phyloP scores from a whole-genome alignment of 1,140 invertebrate species.

The Drosophila ogumai region DNA sequence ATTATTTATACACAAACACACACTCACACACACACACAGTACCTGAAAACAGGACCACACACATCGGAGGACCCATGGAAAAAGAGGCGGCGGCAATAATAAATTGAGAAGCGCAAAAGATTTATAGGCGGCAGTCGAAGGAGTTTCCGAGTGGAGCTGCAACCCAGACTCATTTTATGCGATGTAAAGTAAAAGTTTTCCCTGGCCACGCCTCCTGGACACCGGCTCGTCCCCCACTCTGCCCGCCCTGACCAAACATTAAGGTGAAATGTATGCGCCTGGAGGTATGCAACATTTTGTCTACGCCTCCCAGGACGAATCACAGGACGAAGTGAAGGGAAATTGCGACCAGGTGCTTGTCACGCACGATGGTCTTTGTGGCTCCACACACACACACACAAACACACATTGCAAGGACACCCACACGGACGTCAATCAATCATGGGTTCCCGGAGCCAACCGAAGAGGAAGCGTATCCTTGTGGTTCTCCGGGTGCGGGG shows the following conservation, averaged over 20 bases:
- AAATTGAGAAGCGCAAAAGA: slow-evolving; percentile 36
- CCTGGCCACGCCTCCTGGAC: slow-evolving; percentile 11
- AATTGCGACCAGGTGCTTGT: slow-evolving; percentile 35
- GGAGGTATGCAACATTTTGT: slow-evolving; percentile 57
- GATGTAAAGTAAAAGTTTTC: slow-evolving; percentile 40
- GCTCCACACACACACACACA: slow-evolving; percentile 16
- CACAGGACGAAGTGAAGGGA: slow-evolving; percentile 16
- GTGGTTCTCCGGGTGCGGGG: slow-evolving; percentile 4
- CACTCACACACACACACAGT: slow-evolving; percentile 1
- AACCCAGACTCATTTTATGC: slow-evolving; percentile 31
- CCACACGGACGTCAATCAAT: slow-evolving; percentile 66
- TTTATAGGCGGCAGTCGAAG: slow-evolving; percentile 37
- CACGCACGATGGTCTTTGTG: slow-evolving; percentile 51
- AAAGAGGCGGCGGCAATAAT: slow-evolving; percentile 18
- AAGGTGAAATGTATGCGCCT: slow-evolving; percentile 61
- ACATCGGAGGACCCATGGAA: slow-evolving; percentile 1
- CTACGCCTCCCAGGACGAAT: slow-evolving; percentile 17
- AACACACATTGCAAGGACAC: slow-evolving; percentile 1
- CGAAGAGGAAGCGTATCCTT: slow-evolving; percentile 7
- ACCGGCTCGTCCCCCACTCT: background rate
- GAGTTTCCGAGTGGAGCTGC: slow-evolving; percentile 40
- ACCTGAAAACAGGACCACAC: background rate
- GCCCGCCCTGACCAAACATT: slow-evolving; percentile 32
- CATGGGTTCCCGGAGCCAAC: slow-evolving; percentile 24
- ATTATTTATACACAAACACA: slow-evolving; percentile 34